Base-by-base conservation (phyloP, 1,140 invertebrate species). In the Diorhabda carinulata region DNA sequence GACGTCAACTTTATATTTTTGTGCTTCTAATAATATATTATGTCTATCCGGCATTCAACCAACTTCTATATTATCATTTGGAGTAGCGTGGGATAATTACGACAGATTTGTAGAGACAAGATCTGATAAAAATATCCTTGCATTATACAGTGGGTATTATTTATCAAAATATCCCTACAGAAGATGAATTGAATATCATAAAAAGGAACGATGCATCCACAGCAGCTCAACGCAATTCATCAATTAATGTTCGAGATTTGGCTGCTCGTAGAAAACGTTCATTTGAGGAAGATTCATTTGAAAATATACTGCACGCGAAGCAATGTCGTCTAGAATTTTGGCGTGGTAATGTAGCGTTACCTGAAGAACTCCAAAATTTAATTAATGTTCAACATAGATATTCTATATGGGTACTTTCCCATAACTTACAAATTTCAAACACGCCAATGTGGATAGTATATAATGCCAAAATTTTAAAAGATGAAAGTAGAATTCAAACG, bases 61-160 rank as follows among this genome's bases (percentile, higher is more conserved):
- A 66, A 60, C 62, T 57, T 44, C 66, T 52, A 69, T 71, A 60
- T 68, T 77, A 47, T 74, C 70, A 41, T 79, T 70, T 25, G 25
- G 25, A 25, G 25, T 25, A 25, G 25, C 0, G 25, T 25, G 25
- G 25, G 25, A 25, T 25, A 80, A 79, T 73, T 81, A 70, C 64
- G 77, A 80, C 70, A 66, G 77, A 57, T 74, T 72, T 67, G 76
- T 71, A 41, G 74, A 81, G 64, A 78, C 78, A 66, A 64, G 71
- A n/a, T 76, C 72, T 57, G 78, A 75, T 68, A 76, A 78, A 73
- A 79, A 79, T 44, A 83, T 1, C 81, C 64, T 59, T 83, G 5
- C 79, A 83, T 72, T 82, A 83, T 67, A 84, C 81, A 25, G 81
- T 83, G 9, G 82, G 81, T 40, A 82, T 84, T 59, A 78, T 79